phyloP scores from a whole-genome alignment of 2,888 invertebrate species.

The Byasa hedistus region DNA sequence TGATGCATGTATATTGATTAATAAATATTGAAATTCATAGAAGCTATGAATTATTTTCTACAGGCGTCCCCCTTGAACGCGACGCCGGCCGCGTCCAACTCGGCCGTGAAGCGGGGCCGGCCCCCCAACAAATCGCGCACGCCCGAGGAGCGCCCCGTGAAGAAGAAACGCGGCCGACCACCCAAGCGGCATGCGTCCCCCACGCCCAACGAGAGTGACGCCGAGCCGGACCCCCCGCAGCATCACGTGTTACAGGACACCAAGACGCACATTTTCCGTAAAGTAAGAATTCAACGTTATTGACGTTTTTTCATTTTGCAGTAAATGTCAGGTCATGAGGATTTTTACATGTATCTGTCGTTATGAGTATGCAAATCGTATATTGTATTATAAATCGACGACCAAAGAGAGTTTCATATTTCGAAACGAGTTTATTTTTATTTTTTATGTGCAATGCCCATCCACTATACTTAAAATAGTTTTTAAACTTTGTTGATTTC shows the following conservation, averaged over 20 bases:
- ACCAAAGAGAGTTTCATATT: no score
- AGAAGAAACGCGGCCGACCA: slow-evolving; percentile 69
- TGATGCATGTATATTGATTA: no score
- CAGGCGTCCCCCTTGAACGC: slow-evolving; percentile 44
- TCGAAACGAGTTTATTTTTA: no score
- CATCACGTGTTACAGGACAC: slow-evolving; percentile 55
- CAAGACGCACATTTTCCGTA: slow-evolving; percentile 70
- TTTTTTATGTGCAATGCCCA: no score
- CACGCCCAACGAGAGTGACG: slow-evolving; percentile 43
- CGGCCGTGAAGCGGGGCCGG: slow-evolving; percentile 72
- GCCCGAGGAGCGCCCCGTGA: slow-evolving; percentile 60
- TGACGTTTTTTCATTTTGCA: background rate
- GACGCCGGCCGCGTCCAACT: slow-evolving; percentile 46
- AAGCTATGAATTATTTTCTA: background rate
- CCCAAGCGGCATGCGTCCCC: slow-evolving; percentile 49
- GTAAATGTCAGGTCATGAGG: no score
- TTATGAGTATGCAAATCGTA: no score
- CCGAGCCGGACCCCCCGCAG: slow-evolving; percentile 45
- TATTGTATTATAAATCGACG: no score
- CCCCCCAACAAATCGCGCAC: slow-evolving; percentile 71
- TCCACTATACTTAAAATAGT: no score
- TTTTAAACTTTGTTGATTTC: no score
- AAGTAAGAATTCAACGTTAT: slow-evolving; percentile 43
- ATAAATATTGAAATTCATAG: background rate
- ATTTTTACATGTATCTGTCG: no score